Evolutionary conservation across 2,888 invertebrate genomes (phyloP).

Genomic region (Imbricaverruca yamaguchii): DNA sequence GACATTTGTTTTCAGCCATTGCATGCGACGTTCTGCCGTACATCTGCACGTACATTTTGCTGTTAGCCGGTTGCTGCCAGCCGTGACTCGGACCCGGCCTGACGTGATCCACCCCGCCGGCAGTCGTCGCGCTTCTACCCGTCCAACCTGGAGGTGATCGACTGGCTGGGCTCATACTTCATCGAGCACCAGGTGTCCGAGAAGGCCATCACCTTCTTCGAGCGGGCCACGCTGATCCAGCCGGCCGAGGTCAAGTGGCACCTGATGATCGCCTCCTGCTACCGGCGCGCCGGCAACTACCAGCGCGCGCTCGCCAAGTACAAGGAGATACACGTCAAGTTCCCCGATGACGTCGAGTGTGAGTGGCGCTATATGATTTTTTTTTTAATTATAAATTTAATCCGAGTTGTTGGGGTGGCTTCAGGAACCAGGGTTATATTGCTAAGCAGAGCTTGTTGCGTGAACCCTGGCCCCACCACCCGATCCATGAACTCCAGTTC

Average conservation of each 20-base stretch:
- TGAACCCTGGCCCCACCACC: too few species aligned
- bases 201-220: conserved; percentile 74
- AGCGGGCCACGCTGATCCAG: conserved; percentile 65
- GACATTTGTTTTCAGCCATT: too few species aligned
- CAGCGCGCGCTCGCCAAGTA: conserved; percentile 74
- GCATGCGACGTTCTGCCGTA: too few species aligned
- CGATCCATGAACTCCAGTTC: too few species aligned
- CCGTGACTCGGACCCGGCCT: too few species aligned
- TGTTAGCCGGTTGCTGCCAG: too few species aligned
- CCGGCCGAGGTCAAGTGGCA: conserved; percentile 77
- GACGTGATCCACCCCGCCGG: conserved; percentile 33
- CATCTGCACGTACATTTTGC: too few species aligned
- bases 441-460: too few species aligned
- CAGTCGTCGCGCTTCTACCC: conserved; percentile 64
- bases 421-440: too few species aligned
- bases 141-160: conserved; percentile 65
- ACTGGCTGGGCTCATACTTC: conserved; percentile 83
- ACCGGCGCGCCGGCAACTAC: conserved; percentile 72
- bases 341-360: conserved; percentile 94
- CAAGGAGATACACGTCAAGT: conserved; percentile 63
- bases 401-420: too few species aligned
- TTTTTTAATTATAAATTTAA: too few species aligned
- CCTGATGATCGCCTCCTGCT: conserved; percentile 75
- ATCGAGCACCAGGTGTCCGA: conserved; percentile 81
- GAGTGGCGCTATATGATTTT: conserved; percentile 42